Evolutionary conservation across 2,888 invertebrate genomes (phyloP), one percentile per base, ranked within the genome.

Genomic region (Heliconius ismenius): DNA sequence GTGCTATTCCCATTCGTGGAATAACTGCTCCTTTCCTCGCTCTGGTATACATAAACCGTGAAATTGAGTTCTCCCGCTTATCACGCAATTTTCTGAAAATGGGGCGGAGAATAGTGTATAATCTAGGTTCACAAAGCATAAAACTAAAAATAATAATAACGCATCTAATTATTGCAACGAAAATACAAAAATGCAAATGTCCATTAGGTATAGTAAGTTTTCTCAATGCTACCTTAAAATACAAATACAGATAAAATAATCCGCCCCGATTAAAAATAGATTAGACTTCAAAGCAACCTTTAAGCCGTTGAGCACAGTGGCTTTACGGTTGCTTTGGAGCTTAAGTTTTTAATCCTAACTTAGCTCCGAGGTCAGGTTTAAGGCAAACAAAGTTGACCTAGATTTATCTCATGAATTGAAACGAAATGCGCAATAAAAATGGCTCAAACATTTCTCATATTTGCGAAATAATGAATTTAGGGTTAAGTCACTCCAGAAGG

Each of bases 321-420:
- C 36, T 39, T 64, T 67, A 3, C 18, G 3, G 24, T 65, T 21
- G 63, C 65, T 67, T 32, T 67, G 24, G n/a, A 7, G 6, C 15
- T 67, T 67, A 11, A 65, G 21, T 36, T 39, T 67, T 67, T 24
- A 39, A 67, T 39, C 15, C 7, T 26, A 36, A 39, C 10, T 36
- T 67, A 67, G 65, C 39, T 67, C 13, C 24, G 24, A 67, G 39
- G 65, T 39, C 65, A 67, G n/a, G 11, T 36, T 65, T 39, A 36
- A 67, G n/a, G 54, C 54, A 10, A 54, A 15, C 15, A 36, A 3
- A 24, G 13, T n/a, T 54, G 54, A 69, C 69, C 49, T 21, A 32
- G 18, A 28, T 58, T 18, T 21, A 54, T 32, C 11, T n/a, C 13
- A 28, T 58, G 10, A 39, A 39, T 15, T 62, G 24, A 62, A 15